Evolutionary conservation across 2,797 vertebrate species (phyloP), one percentile per base, ranked within the genome.

Genomic region (Lutjanus campechanus): DNA sequence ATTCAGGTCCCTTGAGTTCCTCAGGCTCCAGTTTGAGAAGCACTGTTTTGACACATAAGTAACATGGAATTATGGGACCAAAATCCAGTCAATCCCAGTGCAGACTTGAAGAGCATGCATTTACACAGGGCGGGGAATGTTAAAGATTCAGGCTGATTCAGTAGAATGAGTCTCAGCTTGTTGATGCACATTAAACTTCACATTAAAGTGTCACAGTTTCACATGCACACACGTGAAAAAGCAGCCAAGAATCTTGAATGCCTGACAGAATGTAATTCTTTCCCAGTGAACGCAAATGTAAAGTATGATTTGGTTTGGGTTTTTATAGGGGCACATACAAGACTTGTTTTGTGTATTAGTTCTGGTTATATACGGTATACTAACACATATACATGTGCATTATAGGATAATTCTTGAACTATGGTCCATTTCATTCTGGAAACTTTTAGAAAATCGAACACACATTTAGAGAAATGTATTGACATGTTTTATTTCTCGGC

Each of bases 101-200:
- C 55, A 87, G 67, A 63, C 81, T 66, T 50, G 40, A 65, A 66
- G 54, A 41, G 60, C 17, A 46, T 68, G 70, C 55, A 76, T 73
- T 73, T 75, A 70, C 55, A 73, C n/a, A 61, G 73, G 80, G 77
- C 82, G 85, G 86, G 75, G 81, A 87, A 84, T 70, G 72, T 15
- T 66, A 47, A 53, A 84, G 77, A 89, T 79, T 68, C 47, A 60
- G 51, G 63, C 12, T 86, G 77, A 78, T 79, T 86, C 74, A 85
- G 79, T 2, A 54, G 83, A 84, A 93, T 93, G 73, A 88, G 89
- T 90, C 86, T 80, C 54, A 73, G 88, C 93, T 91, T 95, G 93
- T 92, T 88, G 79, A 80, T 75, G 82, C 89, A 82, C 66, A 88
- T 89, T 87, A 66, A 86, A 86, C 71, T 81, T 79, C 62, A 74